Conservation (phyloP, 2,113 vertebrate species). For the Lophius piscatorius region DNA sequence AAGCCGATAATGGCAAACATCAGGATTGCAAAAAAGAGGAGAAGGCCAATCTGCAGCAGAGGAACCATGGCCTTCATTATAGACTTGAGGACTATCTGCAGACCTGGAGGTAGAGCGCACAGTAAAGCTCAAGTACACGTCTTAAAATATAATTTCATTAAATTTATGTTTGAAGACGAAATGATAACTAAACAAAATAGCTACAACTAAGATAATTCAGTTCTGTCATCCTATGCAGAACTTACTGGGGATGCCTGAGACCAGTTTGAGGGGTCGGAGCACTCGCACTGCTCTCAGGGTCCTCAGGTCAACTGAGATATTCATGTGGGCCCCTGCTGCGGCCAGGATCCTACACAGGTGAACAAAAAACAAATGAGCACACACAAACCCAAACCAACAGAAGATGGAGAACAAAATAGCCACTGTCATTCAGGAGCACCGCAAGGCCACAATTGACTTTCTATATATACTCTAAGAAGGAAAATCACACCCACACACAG, state of each 20-base stretch:
- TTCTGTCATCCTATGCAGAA: neutral
- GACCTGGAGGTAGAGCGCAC: conserved; percentile 76
- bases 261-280: conserved; percentile 94
- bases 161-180: too few species aligned
- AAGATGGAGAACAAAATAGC: conserved; percentile 6
- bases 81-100: conserved; percentile 98
- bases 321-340: conserved; percentile 94
- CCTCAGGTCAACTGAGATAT: conserved; percentile 95
- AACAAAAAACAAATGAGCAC: conserved; percentile 23
- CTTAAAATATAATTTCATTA: too few species aligned
- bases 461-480: conserved; percentile 14
- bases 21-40: conserved; percentile 98
- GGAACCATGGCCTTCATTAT: conserved; percentile 99
- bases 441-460: conserved; percentile 26
- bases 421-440: neutral
- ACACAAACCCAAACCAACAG: conserved; percentile 25
- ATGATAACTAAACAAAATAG: too few species aligned
- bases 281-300: conserved; percentile 94
- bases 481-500: conserved; percentile 7
- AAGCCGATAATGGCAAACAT: conserved; percentile 99
- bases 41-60: conserved; percentile 95
- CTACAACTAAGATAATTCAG: neutral
- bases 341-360: conserved; percentile 89
- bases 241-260: conserved; percentile 98
- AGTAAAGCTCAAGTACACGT: conserved; percentile 7